Conservation (phyloP, 2,113 vertebrate species). For the Apodemus speciosus region DNA sequence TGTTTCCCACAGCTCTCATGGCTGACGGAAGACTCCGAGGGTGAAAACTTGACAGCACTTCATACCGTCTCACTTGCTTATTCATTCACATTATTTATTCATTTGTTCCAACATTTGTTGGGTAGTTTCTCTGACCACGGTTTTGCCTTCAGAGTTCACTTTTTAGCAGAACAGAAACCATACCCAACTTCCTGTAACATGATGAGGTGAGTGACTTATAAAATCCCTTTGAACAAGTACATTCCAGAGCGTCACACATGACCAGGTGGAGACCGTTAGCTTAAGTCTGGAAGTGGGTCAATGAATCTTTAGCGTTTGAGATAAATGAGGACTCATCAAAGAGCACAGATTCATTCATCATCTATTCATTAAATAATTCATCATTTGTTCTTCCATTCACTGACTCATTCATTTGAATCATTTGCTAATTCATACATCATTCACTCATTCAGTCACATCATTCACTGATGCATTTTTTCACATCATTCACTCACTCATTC, state of each 20-base stretch:
- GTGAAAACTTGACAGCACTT: neutral
- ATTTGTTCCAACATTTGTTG: neutral
- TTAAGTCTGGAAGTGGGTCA: neutral
- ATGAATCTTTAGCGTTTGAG: neutral
- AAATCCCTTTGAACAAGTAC: neutral
- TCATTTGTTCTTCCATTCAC: neutral
- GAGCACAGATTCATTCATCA: neutral
- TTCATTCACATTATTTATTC: constrained; percentile 11
- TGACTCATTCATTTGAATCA: no score
- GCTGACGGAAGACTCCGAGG: constrained; percentile 4
- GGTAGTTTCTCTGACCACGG: neutral
- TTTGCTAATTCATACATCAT: neutral
- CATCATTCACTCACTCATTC: neutral
- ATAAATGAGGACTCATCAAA: neutral
- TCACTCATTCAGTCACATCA: neutral
- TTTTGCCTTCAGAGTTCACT: neutral
- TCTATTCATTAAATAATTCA: neutral
- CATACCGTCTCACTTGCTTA: neutral
- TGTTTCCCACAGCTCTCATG: neutral
- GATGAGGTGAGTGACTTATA: neutral
- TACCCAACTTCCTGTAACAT: neutral
- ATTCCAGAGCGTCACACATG: neutral
- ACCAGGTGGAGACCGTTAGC: neutral
- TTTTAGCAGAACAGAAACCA: constrained; percentile 13
- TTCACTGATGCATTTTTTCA: neutral